Conservation (phyloP, 2,113 vertebrate genomes). For the Onychorhynchus coronatus region DNA sequence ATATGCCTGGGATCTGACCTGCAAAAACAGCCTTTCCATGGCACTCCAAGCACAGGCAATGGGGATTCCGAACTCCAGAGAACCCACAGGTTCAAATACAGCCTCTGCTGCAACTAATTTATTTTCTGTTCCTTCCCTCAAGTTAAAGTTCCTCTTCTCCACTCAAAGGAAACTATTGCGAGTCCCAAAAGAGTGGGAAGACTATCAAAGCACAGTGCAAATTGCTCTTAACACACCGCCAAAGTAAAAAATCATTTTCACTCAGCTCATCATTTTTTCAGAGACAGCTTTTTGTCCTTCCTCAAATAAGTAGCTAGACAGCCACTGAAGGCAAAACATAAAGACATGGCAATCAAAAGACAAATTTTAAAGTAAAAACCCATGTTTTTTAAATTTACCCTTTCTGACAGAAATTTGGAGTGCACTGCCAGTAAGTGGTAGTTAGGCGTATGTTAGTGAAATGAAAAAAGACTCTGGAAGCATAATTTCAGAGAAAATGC, state of each 20-base stretch:
- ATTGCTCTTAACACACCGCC: background rate
- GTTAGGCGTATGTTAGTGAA: background rate
- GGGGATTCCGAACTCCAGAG: background rate
- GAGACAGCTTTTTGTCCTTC: background rate
- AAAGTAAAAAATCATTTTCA: background rate
- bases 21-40: background rate
- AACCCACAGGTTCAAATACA: background rate
- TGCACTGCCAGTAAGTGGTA: background rate
- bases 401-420: background rate
- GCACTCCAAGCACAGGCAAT: background rate
- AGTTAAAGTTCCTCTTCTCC: background rate
- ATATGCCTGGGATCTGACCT: background rate
- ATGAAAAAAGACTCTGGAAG: background rate
- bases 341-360: conserved; percentile 20
- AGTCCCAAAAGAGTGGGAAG: background rate
- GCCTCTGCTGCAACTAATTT: background rate
- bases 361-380: background rate
- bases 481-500: background rate
- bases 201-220: background rate
- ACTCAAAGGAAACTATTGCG: background rate
- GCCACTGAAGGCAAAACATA: conserved; percentile 10
- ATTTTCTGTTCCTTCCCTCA: background rate
- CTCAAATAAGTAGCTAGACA: background rate
- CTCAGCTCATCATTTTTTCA: conserved; percentile 15
- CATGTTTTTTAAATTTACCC: background rate